Base-by-base conservation (phyloP, 35 echinoderm and acorn worm genomes). In the Nesometra sesokonis region DNA sequence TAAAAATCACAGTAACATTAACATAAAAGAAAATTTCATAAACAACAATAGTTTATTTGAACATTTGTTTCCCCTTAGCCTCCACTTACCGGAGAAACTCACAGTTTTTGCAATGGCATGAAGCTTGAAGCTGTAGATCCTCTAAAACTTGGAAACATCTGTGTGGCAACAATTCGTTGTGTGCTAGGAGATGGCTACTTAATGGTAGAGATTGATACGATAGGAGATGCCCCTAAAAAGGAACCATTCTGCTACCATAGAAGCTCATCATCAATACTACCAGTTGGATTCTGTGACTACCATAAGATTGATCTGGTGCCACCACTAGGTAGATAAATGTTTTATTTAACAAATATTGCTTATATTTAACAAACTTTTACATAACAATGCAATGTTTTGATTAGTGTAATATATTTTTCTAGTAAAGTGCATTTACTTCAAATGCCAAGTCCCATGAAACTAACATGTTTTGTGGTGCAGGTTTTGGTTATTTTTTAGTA, bases 71-170 rank as follows among this genome's bases (percentile, higher is more conserved):
- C 31, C 34, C 19, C 77, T 47, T 76, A 97, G 94, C 94, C 88
- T 4, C 35, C 78, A 37, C 80, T 87, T 13, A 33, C 90, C 34
- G 46, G 47, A n/a, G 86, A 94, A 76, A 90, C 91, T 35, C 93
- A 87, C 29, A 57, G 85, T 32, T 99, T 99, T 37, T 29, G 83
- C 19, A 86, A 90, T 8, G 93, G 85, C 0, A 99, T 99, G 96
- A 99, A 99, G 82, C 87, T 99, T 31, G 96, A 99, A 85, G 96
- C 91, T n/a, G 89, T 99, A 0, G 96, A 99, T 78, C 96, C 96
- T 17, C 80, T 98, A 7, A 93, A 94, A 37, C 92, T 98, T 7
- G 90, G 90, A 57, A 94, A 88, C 77, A 92, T 99, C 47, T 94
- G 96, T 78, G 93, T 93, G 77, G 96, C 93, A 43, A 94, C 96